A percentile compares a stretch with the other conserved stretches of the same genome.
Evolutionary conservation across 2,113 vertebrate genomes (phyloP).

Genomic region (Melierax canorus): DNA sequence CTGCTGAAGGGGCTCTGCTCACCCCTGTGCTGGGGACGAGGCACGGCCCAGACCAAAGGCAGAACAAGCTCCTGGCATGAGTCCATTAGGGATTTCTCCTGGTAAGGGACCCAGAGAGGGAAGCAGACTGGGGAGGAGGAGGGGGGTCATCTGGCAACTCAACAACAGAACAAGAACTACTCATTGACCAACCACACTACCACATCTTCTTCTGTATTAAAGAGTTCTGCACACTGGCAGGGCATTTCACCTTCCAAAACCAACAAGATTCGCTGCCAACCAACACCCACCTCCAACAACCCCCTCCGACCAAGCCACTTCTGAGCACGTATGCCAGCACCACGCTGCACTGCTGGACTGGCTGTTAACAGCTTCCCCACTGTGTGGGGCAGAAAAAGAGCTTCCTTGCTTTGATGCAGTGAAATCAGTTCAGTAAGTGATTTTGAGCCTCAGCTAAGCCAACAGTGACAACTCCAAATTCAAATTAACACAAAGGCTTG

Average conservation of each 20-base stretch:
- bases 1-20: not conserved
- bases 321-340: fast-evolving
- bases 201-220: not conserved
- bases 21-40: fast-evolving
- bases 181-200: not conserved
- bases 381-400: fast-evolving
- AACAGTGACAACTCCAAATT: not conserved
- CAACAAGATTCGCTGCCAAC: not conserved
- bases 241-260: fast-evolving
- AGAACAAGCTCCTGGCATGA: fast-evolving
- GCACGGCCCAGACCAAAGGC: not conserved
- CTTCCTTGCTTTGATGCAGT: fast-evolving
- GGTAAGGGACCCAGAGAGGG: not conserved
- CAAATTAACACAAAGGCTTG: not conserved
- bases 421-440: not conserved
- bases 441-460: not conserved
- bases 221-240: not conserved
- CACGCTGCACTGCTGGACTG: fast-evolving
- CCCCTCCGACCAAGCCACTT: not conserved
- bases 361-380: not conserved
- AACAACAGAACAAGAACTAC: not conserved
- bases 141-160: not conserved
- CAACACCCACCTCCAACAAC: not conserved
- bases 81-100: not conserved
- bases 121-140: not conserved